Evolutionary conservation across 1,140 invertebrate species (phyloP), one percentile per base, ranked within the genome.

Genomic region (Pogonomyrmex californicus): DNA sequence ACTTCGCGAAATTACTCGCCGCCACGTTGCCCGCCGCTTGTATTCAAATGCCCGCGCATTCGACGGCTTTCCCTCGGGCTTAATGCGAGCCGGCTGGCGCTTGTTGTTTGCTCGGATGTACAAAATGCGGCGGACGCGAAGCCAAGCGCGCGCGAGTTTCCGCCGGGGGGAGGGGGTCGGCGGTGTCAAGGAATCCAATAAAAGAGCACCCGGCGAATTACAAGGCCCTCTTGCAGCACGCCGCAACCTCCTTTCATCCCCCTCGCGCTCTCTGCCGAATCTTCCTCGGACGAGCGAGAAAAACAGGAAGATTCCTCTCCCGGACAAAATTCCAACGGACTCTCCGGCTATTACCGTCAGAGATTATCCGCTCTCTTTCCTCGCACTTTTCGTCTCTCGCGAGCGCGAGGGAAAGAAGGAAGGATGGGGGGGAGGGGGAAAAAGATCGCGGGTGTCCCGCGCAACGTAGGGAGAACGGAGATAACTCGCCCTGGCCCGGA

Each of bases 271-370:
- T 51, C 44, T 54, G 10, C 36, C 33, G 47, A 10, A 30, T 17
- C 23, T 14, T 60, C 10, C 30, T 47, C 14, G 14, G n/a, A 56
- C 70, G 56, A 63, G 10, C 10, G 62, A 63, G 62, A 23, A 23
- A 23, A 23, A 23, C 23, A 23, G 23, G 23, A 23, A 23, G 65
- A 58, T 86, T 86, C 56, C 23, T 36, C 44, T 36, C 44, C 41
- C 17, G 56, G 58, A 65, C 58, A 54, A 91, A 90, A 91, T 88
- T 91, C 82, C 85, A 88, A 86, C 86, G 71, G 65, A 23, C 23
- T 23, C 56, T 68, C 23, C 30, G 73, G 41, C 56, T 30, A 33
- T 86, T 90, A 88, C 87, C 68, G 60, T 70, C 23, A 56, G 85
- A 78, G 88, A 90, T 90, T 90, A 90, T 85, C 79, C 85, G 51